phyloP scores from a whole-genome alignment of 2,797 vertebrate species.

The Lacerta viridis region DNA sequence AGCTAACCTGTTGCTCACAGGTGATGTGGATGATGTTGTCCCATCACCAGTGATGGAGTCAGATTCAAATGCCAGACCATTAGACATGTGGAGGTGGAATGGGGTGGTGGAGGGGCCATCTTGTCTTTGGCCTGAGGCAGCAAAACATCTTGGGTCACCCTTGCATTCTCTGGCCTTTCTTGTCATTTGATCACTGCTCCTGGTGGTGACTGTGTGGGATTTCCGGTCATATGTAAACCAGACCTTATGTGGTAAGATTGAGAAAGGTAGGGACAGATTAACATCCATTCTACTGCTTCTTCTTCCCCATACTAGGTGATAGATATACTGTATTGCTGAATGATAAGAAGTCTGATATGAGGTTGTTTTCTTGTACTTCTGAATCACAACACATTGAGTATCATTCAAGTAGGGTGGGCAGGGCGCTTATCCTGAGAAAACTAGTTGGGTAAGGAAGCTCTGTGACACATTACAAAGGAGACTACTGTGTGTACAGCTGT shows the following conservation, averaged over 20 bases:
- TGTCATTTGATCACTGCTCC: neutral
- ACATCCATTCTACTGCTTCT: neutral
- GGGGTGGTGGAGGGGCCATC: no score
- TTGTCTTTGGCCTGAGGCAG: no score
- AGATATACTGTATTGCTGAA: neutral
- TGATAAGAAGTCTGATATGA: neutral
- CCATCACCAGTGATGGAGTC: no score
- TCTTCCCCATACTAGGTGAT: neutral
- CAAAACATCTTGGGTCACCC: no score
- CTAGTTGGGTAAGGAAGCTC: conserved; percentile 44
- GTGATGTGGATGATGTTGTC: no score
- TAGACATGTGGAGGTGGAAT: no score
- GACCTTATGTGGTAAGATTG: neutral
- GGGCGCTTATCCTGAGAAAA: conserved; percentile 44
- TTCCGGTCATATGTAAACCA: neutral
- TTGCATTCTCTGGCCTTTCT: no score
- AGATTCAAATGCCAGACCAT: no score
- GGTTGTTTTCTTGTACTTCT: conserved; percentile 3
- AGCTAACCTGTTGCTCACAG: no score
- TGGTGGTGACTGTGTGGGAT: neutral
- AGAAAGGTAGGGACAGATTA: neutral
- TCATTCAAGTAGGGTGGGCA: conserved; percentile 23
- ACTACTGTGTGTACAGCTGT: conserved; percentile 62
- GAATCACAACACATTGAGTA: neutral
- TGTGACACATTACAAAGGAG: conserved; percentile 63